A percentile compares a stretch with the other conserved stretches of the same genome.
Evolutionary conservation across 2,888 invertebrate genomes (phyloP).

Genomic region (Anthophora plumipes): DNA sequence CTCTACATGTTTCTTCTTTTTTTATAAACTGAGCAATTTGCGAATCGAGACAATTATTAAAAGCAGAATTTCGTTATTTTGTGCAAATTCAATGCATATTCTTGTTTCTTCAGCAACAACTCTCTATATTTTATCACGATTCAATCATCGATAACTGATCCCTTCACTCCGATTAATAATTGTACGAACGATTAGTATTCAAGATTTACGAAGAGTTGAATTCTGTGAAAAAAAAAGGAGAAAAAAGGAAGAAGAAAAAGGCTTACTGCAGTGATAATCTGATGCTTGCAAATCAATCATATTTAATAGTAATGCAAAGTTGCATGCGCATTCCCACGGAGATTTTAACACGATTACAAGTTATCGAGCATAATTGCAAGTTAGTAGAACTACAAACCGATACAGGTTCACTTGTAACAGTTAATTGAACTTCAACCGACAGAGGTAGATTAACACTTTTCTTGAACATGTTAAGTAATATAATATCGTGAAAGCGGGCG

Average conservation of each 20-base stretch:
- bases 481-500: not conserved
- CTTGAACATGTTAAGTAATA: not conserved
- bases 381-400: not conserved
- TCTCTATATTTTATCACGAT: too few relatives aligned
- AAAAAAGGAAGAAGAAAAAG: too few relatives aligned
- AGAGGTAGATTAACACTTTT: constrained; percentile 2
- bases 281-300: not conserved
- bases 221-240: not conserved
- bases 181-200: not conserved
- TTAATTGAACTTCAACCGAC: constrained; percentile 11
- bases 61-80: too few relatives aligned
- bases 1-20: not conserved
- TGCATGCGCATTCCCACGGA: not conserved
- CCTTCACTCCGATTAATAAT: not conserved
- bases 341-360: constrained; percentile 3
- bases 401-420: not conserved
- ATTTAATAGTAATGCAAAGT: not conserved
- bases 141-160: not conserved
- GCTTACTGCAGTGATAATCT: not conserved
- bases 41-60: not conserved
- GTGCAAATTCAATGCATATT: too few relatives aligned
- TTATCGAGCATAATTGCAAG: not conserved
- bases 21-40: not conserved
- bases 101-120: too few relatives aligned
- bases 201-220: not conserved